Conservation (phyloP, 2,888 invertebrate genomes). For the Cosmia trapezina region DNA sequence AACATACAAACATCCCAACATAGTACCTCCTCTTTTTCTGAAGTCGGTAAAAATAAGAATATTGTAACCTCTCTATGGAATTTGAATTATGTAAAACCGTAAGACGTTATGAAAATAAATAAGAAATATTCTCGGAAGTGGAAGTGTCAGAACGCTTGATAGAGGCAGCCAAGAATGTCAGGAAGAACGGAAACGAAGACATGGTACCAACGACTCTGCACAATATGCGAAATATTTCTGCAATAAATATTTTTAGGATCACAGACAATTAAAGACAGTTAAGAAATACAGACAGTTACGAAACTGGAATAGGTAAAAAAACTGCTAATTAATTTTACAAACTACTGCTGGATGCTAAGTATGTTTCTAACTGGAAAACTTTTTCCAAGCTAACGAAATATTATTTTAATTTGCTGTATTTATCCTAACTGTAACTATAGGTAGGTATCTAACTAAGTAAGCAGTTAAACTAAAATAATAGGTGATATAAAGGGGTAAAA, state of each 20-base stretch:
- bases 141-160: conserved; percentile 14
- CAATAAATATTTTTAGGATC: background rate
- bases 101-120: background rate
- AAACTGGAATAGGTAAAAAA: background rate
- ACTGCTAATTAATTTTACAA: background rate
- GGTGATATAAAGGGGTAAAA: background rate
- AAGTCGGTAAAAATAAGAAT: too few species aligned
- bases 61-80: too few species aligned
- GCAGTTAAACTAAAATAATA: background rate
- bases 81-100: too few species aligned
- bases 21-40: too few species aligned
- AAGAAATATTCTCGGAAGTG: conserved; percentile 7
- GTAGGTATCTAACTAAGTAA: background rate
- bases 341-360: too few species aligned
- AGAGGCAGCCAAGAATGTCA: conserved; percentile 38
- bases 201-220: conserved; percentile 16
- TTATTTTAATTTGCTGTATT: background rate
- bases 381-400: background rate
- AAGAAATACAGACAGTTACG: too few species aligned
- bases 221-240: background rate
- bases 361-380: background rate
- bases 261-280: too few species aligned
- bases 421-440: background rate
- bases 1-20: too few species aligned
- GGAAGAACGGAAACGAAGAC: conserved; percentile 50